These are phyloP conservation scores for Rhinichthys klamathensis DNA, from an alignment of 2,113 vertebrate species.

Conservation along the genomic window DNA sequence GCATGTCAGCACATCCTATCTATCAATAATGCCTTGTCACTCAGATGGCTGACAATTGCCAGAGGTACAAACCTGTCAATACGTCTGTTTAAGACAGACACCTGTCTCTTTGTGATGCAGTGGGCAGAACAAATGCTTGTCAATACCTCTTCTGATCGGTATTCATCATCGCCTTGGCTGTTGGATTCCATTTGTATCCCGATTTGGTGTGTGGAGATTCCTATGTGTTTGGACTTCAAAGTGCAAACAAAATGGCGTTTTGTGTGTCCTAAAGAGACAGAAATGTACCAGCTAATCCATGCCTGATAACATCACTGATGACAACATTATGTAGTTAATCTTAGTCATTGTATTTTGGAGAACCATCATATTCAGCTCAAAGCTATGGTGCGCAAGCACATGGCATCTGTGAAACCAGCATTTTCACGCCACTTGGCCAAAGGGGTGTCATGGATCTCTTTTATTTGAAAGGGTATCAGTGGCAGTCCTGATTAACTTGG, in stretches of 20 bases:
- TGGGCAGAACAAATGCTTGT: conserved; percentile 56
- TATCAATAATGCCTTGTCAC: conserved; percentile 62
- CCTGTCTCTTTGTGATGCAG: conserved; percentile 56
- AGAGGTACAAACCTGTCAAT: conserved; percentile 62
- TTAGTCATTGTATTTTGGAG: background rate
- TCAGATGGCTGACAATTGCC: conserved; percentile 54
- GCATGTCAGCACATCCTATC: conserved; percentile 54
- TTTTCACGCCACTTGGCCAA: background rate
- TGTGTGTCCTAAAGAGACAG: conserved; percentile 29
- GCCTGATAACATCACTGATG: conserved; percentile 12
- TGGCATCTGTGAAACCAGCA: background rate
- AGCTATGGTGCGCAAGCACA: background rate
- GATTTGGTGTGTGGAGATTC: conserved; percentile 35
- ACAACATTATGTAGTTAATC: conserved; percentile 17
- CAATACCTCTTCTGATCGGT: conserved; percentile 58
- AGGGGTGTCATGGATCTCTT: background rate
- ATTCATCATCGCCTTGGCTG: conserved; percentile 54
- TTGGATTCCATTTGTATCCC: conserved; percentile 45
- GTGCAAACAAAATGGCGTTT: conserved; percentile 30
- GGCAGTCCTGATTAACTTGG: too few species aligned
- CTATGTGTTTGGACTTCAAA: conserved; percentile 29
- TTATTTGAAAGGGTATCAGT: background rate
- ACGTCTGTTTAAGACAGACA: conserved; percentile 60
- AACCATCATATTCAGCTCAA: background rate
- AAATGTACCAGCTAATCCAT: background rate